Conservation (phyloP, 2,113 vertebrate species). For the Collichthys lucidus region DNA sequence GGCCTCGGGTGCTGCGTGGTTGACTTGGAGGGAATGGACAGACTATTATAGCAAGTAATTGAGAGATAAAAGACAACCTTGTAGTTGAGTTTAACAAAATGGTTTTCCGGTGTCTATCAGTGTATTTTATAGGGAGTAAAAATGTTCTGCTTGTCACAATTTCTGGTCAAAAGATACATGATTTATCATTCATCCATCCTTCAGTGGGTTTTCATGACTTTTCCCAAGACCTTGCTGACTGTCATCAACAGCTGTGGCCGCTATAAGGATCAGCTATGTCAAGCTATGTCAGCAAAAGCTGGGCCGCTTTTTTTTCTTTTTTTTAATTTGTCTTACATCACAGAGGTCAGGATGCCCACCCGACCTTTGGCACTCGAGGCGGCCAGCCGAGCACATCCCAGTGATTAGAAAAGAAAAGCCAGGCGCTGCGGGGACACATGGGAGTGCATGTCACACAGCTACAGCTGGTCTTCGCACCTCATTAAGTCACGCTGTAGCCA, state of each 20-base stretch:
- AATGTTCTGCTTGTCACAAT: not conserved
- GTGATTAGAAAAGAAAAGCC: constrained; percentile 72
- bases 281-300: constrained; percentile 57
- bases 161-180: not conserved
- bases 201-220: not conserved
- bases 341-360: constrained; percentile 33
- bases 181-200: not conserved
- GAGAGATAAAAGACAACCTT: not conserved
- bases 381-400: constrained; percentile 17
- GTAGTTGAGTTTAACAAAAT: not conserved
- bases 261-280: constrained; percentile 24
- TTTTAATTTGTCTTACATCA: constrained; percentile 63
- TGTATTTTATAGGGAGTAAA: not conserved
- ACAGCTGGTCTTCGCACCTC: constrained; percentile 65
- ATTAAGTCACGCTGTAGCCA: constrained; percentile 56
- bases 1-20: constrained; percentile 14
- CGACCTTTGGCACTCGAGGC: constrained; percentile 46
- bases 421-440: constrained; percentile 21
- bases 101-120: not conserved
- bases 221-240: not conserved
- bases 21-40: constrained; percentile 7
- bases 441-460: constrained; percentile 45
- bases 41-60: constrained; percentile 25
- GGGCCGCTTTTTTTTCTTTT: constrained; percentile 3
- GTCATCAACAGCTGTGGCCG: constrained; percentile 44